Conservation (phyloP, 2,888 invertebrate species). For the Dendrolimus houi region DNA sequence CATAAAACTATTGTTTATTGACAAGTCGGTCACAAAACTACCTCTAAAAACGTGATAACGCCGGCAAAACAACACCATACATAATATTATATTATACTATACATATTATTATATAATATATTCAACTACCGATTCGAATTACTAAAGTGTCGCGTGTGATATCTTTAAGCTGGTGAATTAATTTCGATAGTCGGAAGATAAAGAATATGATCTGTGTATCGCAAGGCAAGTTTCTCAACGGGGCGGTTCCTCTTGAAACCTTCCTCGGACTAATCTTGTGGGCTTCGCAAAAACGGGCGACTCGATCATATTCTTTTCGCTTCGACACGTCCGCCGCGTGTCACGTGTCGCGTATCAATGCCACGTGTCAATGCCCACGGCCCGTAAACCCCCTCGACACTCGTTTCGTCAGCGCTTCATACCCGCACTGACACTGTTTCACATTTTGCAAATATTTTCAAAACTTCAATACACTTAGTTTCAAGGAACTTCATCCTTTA, state of each 20-base stretch:
- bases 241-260: slow-evolving; percentile 47
- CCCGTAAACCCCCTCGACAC: slow-evolving; percentile 48
- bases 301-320: slow-evolving; percentile 71
- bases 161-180: slow-evolving; percentile 22
- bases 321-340: slow-evolving; percentile 37
- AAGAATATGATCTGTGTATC: slow-evolving; percentile 61
- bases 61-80: background rate
- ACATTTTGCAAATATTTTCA: slow-evolving; percentile 65
- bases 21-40: slow-evolving; percentile 67
- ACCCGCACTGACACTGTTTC: background rate
- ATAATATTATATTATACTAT: slow-evolving; percentile 44
- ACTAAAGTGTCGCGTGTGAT: slow-evolving; percentile 43
- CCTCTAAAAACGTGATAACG: slow-evolving; percentile 40
- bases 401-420: slow-evolving; percentile 53
- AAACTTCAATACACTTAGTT: slow-evolving; percentile 75
- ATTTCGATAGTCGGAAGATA: slow-evolving; percentile 32
- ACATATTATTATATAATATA: slow-evolving; percentile 47
- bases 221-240: slow-evolving; percentile 47
- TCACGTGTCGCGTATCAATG: slow-evolving; percentile 23
- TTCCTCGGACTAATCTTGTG: slow-evolving; percentile 13
- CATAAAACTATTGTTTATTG: slow-evolving; percentile 69
- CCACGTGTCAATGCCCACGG: slow-evolving; percentile 46
- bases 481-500: slow-evolving; percentile 85
- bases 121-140: slow-evolving; percentile 23
- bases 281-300: slow-evolving; percentile 42